Conservation (phyloP, 2,888 invertebrate genomes). For the Pilophorus perplexus region DNA sequence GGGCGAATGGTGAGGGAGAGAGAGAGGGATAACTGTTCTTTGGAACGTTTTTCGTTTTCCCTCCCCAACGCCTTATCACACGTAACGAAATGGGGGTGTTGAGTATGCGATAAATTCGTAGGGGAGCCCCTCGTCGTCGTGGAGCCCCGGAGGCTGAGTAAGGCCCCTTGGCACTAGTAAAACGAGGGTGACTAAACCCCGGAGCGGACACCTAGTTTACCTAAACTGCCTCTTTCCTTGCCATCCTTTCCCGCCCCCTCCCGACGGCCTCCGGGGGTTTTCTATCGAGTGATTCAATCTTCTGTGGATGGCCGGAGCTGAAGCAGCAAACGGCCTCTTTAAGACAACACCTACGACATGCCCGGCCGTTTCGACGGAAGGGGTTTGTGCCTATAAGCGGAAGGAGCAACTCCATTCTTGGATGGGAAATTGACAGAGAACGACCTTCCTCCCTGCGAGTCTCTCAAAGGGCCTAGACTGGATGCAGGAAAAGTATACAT, state of each 20-base stretch:
- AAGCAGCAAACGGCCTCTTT: slow-evolving; percentile 29
- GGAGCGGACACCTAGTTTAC: slow-evolving; percentile 43
- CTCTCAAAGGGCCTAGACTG: too few relatives aligned
- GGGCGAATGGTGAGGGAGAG: background rate
- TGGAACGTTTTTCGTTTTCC: background rate
- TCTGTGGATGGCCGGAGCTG: slow-evolving; percentile 21
- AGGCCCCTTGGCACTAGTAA: slow-evolving; percentile 41
- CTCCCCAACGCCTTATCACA: slow-evolving; percentile 17
- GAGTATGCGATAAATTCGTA: slow-evolving; percentile 41
- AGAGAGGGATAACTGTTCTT: slow-evolving; percentile 14
- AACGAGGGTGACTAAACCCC: slow-evolving; percentile 41
- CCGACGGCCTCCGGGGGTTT: background rate
- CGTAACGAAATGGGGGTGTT: slow-evolving; percentile 35
- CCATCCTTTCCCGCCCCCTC: background rate
- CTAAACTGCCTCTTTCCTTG: slow-evolving; percentile 36
- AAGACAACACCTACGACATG: background rate
- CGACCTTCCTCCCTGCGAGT: too few relatives aligned
- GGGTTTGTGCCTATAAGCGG: too few relatives aligned
- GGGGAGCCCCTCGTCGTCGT: background rate
- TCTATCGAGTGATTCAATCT: slow-evolving; percentile 32
- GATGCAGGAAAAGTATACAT: too few relatives aligned
- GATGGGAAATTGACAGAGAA: too few relatives aligned
- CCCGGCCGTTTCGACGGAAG: too few relatives aligned
- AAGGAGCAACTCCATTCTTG: too few relatives aligned
- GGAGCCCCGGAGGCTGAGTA: slow-evolving; percentile 29